phyloP scores from a whole-genome alignment of 2,888 invertebrate genomes.

The Euzophera pinguis region DNA sequence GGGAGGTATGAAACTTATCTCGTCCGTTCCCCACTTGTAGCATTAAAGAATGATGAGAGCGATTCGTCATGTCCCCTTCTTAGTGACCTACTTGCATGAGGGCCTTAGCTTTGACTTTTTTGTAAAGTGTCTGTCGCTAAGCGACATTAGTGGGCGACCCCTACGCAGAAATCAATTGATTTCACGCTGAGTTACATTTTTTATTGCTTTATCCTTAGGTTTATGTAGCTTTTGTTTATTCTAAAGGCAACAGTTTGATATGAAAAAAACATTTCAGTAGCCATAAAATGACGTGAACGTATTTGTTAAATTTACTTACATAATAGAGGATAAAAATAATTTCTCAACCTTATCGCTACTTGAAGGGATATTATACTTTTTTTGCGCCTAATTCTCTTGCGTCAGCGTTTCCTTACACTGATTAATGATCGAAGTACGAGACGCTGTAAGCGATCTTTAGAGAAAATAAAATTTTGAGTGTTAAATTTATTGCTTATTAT shows the following conservation, averaged over 20 bases:
- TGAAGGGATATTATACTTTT: constrained; percentile 45
- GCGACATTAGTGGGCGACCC: constrained; percentile 43
- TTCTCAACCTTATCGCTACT: constrained; percentile 37
- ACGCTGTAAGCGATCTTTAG: constrained; percentile 38
- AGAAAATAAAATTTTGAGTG: constrained; percentile 29
- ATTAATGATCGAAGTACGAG: constrained; percentile 52
- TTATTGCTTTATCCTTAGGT: constrained; percentile 44
- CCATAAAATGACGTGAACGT: too few relatives aligned
- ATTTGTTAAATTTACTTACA: too few relatives aligned
- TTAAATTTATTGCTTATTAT: not conserved
- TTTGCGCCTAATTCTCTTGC: constrained; percentile 46
- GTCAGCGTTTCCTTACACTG: constrained; percentile 51
- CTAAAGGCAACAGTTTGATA: not conserved
- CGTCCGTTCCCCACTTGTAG: constrained; percentile 52
- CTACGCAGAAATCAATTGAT: constrained; percentile 52
- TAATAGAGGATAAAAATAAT: constrained; percentile 29
- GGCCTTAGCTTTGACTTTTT: constrained; percentile 39
- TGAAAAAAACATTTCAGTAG: too few relatives aligned
- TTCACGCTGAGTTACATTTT: constrained; percentile 42
- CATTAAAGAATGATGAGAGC: constrained; percentile 60
- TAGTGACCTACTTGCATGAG: constrained; percentile 60
- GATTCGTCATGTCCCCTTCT: constrained; percentile 66
- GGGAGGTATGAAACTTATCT: constrained; percentile 50
- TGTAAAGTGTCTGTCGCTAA: constrained; percentile 38
- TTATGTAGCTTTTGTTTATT: not conserved